These are phyloP conservation scores for Procavia capensis DNA, from an alignment of 2,113 vertebrate species.

Conservation along the genomic window DNA sequence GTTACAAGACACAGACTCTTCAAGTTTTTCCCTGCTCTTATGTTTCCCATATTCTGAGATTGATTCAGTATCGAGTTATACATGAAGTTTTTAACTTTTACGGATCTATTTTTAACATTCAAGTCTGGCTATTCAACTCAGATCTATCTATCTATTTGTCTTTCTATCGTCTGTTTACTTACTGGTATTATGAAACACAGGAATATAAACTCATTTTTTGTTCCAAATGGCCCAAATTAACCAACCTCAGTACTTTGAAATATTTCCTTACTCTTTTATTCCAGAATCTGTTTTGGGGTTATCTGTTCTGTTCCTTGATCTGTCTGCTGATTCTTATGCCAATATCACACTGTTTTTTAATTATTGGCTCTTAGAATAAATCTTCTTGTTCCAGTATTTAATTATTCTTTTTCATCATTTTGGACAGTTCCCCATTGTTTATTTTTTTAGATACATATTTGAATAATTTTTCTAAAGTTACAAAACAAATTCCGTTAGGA, in stretches of 20 bases:
- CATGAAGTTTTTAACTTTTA: constrained; percentile 23
- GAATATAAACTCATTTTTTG: constrained; percentile 24
- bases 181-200: neutral
- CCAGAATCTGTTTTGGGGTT: constrained; percentile 68
- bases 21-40: neutral
- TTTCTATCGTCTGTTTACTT: neutral
- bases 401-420: constrained; percentile 71
- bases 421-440: constrained; percentile 48
- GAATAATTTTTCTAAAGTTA: constrained; percentile 55
- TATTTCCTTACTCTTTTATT: constrained; percentile 55
- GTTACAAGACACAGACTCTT: neutral
- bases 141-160: neutral
- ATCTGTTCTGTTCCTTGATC: constrained; percentile 74
- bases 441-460: constrained; percentile 58
- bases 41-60: neutral
- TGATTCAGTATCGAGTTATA: neutral
- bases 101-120: neutral
- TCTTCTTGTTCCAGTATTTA: constrained; percentile 71
- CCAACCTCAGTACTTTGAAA: neutral
- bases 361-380: constrained; percentile 70
- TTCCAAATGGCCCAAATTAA: neutral
- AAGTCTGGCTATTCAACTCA: neutral
- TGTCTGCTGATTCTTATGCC: constrained; percentile 70
- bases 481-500: constrained; percentile 50
- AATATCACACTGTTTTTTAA: constrained; percentile 75